Evolutionary conservation across 2,113 vertebrate genomes (phyloP), one percentile per base, ranked within the genome.

Genomic region (Clarias macrocephalus): DNA sequence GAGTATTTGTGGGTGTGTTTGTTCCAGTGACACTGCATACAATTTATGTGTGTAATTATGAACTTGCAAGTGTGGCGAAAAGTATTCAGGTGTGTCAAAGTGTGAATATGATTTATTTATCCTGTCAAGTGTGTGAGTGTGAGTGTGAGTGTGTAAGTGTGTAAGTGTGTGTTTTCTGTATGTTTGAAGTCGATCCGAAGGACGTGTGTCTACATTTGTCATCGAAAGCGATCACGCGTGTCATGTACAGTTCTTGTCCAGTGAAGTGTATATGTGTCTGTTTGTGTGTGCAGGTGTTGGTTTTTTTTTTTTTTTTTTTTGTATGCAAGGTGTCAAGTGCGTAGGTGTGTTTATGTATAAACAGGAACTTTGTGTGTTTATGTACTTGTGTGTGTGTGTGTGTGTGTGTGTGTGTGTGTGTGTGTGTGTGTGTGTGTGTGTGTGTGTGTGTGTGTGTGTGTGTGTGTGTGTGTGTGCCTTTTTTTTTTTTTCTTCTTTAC

Each of bases 341-440:
- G 60, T 76, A 85, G 48, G 72, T 65, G 73, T 77, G 59, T 77
- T 62, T 76, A 62, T 77, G 16, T 65, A n/a, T 76, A 85, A 85
- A 76, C 84, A 77, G 37, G 72, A 63, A 77, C 72, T 76, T 85
- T 48, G 73, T 12, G 52, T 30, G 37, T 66, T 59, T 28, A 63
- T 16, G 13, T n/a, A n/a, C n/a, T n/a, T n/a, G n/a, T 80, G 19
- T 59, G 52, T 56, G 54, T 60, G 28, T 16, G 13, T 56, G 48
- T 52, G 11, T 18, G 52, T 28, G 57, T 42, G 19, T 60, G n/a
- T n/a, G n/a, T n/a, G n/a, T n/a, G n/a, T n/a, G n/a, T 80, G 19
- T 59, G 52, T 56, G 54, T 60, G 28, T 16, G 13, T 56, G 48
- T 52, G 11, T 18, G 52, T 28, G 57, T 42, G 19, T 60, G n/a